Conservation (phyloP, 2,888 invertebrate species). For the Rotaria sp. region DNA sequence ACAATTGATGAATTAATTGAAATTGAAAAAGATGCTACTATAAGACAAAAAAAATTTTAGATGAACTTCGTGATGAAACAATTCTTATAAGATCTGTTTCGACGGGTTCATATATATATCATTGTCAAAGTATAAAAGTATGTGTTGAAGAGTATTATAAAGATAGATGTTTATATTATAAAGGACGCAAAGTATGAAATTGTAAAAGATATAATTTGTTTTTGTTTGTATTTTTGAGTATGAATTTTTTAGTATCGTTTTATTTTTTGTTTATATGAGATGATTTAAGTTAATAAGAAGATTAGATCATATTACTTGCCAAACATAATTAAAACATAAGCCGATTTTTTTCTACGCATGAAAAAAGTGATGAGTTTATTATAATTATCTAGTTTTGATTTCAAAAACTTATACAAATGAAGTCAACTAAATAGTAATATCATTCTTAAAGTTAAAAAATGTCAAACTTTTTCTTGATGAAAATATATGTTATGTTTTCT, state of each 20-base stretch:
- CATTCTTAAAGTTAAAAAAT: no score
- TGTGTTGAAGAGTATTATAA: background rate
- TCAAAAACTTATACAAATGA: no score
- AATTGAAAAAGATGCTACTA: background rate
- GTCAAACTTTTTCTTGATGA: no score
- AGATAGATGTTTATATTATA: background rate
- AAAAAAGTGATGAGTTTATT: no score
- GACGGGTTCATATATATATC: background rate
- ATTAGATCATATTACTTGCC: no score
- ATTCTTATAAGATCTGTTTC: background rate
- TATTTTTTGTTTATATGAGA: no score
- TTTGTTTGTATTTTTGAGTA: background rate
- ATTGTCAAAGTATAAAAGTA: background rate
- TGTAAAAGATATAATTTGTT: background rate
- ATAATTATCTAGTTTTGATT: no score
- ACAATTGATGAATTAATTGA: background rate
- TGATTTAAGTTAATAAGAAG: no score
- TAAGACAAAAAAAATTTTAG: background rate
- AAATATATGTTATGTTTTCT: no score
- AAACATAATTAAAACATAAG: no score
- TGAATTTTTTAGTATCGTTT: background rate
- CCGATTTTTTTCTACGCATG: no score
- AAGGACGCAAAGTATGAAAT: background rate
- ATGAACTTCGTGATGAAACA: background rate
- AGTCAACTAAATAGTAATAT: no score